These are phyloP conservation scores for Euborellia annulipes DNA, from an alignment of 1,140 invertebrate species.

Conservation along the genomic window DNA sequence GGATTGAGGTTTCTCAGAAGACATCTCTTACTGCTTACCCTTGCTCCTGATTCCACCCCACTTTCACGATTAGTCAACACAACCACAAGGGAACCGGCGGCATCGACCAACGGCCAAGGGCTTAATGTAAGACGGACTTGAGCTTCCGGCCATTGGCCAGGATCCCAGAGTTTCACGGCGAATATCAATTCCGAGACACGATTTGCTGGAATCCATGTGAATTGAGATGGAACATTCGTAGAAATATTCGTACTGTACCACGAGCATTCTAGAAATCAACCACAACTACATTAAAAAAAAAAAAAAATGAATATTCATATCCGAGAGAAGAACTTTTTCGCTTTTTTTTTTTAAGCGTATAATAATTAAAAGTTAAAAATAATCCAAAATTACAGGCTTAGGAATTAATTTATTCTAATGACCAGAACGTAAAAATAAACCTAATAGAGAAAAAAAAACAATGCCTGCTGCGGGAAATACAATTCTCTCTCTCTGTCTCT, in stretches of 20 bases:
- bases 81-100: slow-evolving; percentile 19
- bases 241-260: background rate
- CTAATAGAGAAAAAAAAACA: too few relatives aligned
- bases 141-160: slow-evolving; percentile 21
- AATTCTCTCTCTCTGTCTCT: too few relatives aligned
- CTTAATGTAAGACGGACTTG: slow-evolving; percentile 21
- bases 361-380: too few relatives aligned
- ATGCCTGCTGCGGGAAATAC: too few relatives aligned
- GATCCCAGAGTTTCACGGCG: slow-evolving; percentile 27
- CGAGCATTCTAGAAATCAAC: background rate
- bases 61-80: slow-evolving; percentile 20
- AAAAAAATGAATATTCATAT: slow-evolving; percentile 16
- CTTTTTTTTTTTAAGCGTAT: too few relatives aligned
- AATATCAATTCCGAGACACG: slow-evolving; percentile 21
- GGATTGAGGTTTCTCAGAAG: too few relatives aligned
- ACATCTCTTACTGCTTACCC: too few relatives aligned
- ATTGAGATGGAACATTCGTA: slow-evolving; percentile 22
- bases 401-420: too few relatives aligned
- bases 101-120: slow-evolving; percentile 11
- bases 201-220: slow-evolving; percentile 16
- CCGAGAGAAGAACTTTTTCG: too few relatives aligned
- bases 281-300: slow-evolving; percentile 20
- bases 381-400: too few relatives aligned
- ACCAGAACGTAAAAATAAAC: too few relatives aligned
- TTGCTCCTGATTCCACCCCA: slow-evolving; percentile 24